Percentiles rank a stretch among this genome's conserved stretches.
Evolutionary conservation across 2,888 invertebrate genomes (phyloP).

Genomic region (Drosophila picticornis): DNA sequence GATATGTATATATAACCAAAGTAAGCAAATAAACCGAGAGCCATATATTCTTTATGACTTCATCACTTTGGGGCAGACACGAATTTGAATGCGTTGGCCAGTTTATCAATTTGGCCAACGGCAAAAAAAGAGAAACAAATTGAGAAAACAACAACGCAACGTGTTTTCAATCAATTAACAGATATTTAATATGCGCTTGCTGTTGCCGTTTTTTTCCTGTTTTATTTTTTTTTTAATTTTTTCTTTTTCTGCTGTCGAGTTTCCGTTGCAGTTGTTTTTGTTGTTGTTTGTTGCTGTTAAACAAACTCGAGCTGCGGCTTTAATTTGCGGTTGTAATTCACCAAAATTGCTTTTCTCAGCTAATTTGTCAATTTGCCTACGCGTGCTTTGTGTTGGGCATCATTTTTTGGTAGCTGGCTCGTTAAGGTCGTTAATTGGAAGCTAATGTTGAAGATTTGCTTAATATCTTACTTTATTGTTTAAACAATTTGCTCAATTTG

Average conservation of each 20-base stretch:
- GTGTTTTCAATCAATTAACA: conserved; percentile 74
- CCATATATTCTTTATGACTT: conserved; percentile 79
- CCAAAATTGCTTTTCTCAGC: conserved; percentile 57
- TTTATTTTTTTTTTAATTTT: conserved; percentile 20
- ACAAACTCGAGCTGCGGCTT: conserved; percentile 23
- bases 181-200: conserved; percentile 36
- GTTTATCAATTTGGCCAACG: conserved; percentile 48
- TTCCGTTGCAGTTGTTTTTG: conserved; percentile 42
- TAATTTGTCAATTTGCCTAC: conserved; percentile 76
- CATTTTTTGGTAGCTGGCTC: conserved; percentile 42
- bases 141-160: conserved; percentile 50
- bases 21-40: conserved; percentile 36
- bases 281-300: conserved; percentile 21
- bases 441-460: conserved; percentile 34
- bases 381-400: conserved; percentile 35
- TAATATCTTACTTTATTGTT: conserved; percentile 71
- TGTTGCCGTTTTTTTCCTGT: conserved; percentile 5
- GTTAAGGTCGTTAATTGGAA: conserved; percentile 69
- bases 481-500: conserved; percentile 41
- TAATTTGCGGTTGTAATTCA: conserved; percentile 62
- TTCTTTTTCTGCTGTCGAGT: conserved; percentile 21
- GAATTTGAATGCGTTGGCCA: conserved; percentile 64
- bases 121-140: conserved; percentile 5
- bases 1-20: conserved; percentile 3
- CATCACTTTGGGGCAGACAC: conserved; percentile 58